Base-by-base conservation (phyloP, 2,113 vertebrate species). In the Pachyramphus minor region DNA sequence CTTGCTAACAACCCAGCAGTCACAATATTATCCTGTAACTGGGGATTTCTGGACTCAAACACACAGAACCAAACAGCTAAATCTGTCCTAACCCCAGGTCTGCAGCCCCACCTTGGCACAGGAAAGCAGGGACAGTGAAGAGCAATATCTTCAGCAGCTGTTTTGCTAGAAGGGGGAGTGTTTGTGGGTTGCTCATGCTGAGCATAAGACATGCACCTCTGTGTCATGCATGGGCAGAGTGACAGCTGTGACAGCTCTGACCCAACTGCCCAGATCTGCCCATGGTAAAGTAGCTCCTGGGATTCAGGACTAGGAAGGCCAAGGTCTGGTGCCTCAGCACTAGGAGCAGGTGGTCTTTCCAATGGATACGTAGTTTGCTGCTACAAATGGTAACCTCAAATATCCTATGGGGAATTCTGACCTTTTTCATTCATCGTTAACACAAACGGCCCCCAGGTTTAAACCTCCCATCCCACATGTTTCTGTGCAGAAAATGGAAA, bases 161-260 rank as follows among this genome's bases (percentile, higher is more conserved):
- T 19, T 59, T 44, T 42, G 45, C 60, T 55, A 9, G 19, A 31
- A 69, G 28, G 31, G 35, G 12, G 5, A 81, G 31, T 11, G 41
- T 49, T 90, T 39, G 71, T 1, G 6, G 33, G 41, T 7, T 55
- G 63, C 27, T 72, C 0, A 0, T 35, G 50, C 44, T 52, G 62
- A 63, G 60, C 49, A 75, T 56, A 55, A 55, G 82, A 72, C 55
- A 18, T 0, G 0, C 68, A 52, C 52, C 66, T 67, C 69, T 37
- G 47, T 5, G 5, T 55, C 82, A 21, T 1, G 2, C n/a, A 44
- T 0, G 28, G 63, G 39, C 83, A 91, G 28, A 67, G n/a, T 33
- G 83, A 66, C 86, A 96, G 84, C 77, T 91, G 77, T 53, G 84
- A 67, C 84, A 96, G 89, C 71, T 88, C 79, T 76, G 63, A 59